phyloP scores from a whole-genome alignment of 1,140 invertebrate genomes.

The Neodiprion virginianus region DNA sequence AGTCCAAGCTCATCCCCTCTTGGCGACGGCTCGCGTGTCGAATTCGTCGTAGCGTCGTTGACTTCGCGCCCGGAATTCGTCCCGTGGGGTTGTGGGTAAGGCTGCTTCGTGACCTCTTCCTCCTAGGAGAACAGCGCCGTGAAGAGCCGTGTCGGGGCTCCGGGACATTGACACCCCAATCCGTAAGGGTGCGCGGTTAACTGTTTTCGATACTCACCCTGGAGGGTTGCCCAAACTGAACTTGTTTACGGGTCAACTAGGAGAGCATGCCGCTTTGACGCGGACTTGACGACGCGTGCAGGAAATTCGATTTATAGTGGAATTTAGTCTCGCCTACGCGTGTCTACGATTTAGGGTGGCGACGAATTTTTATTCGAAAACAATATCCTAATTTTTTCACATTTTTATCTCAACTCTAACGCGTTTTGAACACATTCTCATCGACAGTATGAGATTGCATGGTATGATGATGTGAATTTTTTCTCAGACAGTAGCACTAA shows the following conservation, averaged over 20 bases:
- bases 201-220: background rate
- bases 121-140: background rate
- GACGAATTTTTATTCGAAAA: too few species aligned
- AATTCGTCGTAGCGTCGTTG: background rate
- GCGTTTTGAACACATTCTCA: too few species aligned
- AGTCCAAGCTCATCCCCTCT: background rate
- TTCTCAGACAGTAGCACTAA: too few species aligned
- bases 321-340: too few species aligned
- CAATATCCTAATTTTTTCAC: too few species aligned
- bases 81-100: constrained; percentile 4
- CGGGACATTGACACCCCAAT: background rate
- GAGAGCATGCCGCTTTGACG: background rate
- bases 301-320: too few species aligned
- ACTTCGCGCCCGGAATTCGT: background rate
- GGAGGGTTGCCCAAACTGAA: background rate
- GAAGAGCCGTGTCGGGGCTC: too few species aligned
- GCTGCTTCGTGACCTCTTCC: constrained; percentile 1
- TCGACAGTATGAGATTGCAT: too few species aligned
- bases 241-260: background rate
- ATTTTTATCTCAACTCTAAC: too few species aligned
- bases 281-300: too few species aligned
- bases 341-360: too few species aligned
- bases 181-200: background rate
- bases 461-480: too few species aligned
- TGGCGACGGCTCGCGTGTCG: background rate